Evolutionary conservation across 2,888 invertebrate species (phyloP).

Genomic region (Polydrusus tereticollis): DNA sequence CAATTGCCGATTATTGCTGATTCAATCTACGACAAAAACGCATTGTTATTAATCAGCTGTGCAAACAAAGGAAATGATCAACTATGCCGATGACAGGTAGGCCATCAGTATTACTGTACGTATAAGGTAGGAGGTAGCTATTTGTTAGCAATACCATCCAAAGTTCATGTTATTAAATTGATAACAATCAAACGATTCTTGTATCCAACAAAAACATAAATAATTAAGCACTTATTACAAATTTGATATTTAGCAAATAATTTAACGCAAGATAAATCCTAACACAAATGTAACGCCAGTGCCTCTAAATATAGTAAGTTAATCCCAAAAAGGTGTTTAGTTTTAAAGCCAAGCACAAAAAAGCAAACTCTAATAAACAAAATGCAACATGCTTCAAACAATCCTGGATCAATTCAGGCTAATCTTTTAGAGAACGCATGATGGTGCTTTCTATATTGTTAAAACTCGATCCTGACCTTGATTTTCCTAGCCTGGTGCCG

Average conservation of each 20-base stretch:
- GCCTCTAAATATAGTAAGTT: too few species aligned
- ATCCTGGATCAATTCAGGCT: neutral
- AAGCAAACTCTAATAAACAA: neutral
- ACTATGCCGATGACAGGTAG: neutral
- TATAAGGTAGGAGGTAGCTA: too few species aligned
- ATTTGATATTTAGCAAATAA: too few species aligned
- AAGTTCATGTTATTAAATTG: too few species aligned
- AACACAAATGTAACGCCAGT: too few species aligned
- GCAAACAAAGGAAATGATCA: neutral
- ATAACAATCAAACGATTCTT: too few species aligned
- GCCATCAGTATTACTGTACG: too few species aligned
- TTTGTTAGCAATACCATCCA: too few species aligned
- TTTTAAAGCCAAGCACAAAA: neutral
- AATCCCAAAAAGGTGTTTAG: too few species aligned
- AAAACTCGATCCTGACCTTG: constrained; percentile 72
- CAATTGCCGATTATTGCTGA: neutral
- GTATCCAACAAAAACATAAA: too few species aligned
- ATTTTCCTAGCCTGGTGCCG: constrained; percentile 81
- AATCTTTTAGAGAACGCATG: neutral
- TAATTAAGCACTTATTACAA: too few species aligned
- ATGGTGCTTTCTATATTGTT: neutral
- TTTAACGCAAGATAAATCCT: too few species aligned
- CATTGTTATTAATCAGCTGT: neutral
- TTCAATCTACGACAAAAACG: neutral
- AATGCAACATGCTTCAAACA: neutral